Conservation (phyloP, 1,140 invertebrate species). For the Potamilus streckersoni region DNA sequence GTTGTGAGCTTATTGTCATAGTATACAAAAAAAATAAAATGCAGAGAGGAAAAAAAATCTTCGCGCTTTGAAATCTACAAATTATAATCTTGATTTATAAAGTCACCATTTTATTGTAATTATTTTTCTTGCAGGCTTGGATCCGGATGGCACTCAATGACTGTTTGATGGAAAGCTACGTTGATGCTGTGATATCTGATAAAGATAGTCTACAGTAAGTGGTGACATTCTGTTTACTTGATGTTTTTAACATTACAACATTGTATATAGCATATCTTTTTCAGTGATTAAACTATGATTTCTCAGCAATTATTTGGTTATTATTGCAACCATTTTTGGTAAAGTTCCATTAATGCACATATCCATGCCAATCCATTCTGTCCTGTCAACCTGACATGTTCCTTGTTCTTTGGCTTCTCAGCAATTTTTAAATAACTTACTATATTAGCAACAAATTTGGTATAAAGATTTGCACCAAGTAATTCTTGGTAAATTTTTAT, state of each 20-base stretch:
- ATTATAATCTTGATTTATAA: neutral
- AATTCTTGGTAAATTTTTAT: too few species aligned
- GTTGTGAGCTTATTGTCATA: neutral
- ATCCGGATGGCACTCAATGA: slow-evolving; percentile 89
- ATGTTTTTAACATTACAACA: neutral
- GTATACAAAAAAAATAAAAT: neutral
- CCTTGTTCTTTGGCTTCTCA: too few species aligned
- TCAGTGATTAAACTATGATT: too few species aligned
- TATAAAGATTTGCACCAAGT: too few species aligned
- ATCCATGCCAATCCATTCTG: too few species aligned
- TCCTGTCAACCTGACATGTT: too few species aligned
- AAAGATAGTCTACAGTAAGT: slow-evolving; percentile 72
- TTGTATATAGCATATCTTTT: neutral
- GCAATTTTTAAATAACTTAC: too few species aligned
- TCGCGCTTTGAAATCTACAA: neutral
- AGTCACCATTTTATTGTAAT: neutral
- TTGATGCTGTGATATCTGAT: slow-evolving; percentile 81
- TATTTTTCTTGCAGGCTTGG: slow-evolving; percentile 74
- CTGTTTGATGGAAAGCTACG: slow-evolving; percentile 85
- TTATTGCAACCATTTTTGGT: too few species aligned
- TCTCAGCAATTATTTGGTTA: too few species aligned
- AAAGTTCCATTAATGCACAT: too few species aligned
- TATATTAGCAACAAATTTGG: too few species aligned
- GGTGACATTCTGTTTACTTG: neutral
- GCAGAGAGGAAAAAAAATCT: neutral